Evolutionary conservation across 1,140 invertebrate genomes (phyloP), one percentile per base, ranked within the genome.

Genomic region (Metopolophium dirhodum): DNA sequence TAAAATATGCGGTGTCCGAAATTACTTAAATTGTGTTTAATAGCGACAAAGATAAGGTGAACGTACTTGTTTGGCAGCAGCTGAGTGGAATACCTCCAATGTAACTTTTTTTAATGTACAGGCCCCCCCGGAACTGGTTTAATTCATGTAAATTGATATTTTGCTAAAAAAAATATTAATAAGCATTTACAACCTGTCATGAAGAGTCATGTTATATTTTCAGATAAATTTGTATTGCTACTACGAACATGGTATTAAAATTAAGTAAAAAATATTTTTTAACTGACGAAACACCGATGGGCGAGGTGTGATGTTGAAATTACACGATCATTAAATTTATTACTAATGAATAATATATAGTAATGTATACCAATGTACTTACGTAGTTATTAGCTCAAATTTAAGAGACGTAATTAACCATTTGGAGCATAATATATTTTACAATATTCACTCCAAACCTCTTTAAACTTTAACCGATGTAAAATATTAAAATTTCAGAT

Each of bases 71-170:
- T 88, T 88, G 49, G 87, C 87, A 88, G n/a, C 49, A 51, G n/a
- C 45, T 54, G 2, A n/a, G 87, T 37, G 8, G 23, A 88, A 88
- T 88, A 49, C n/a, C n/a, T 88, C 45, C 86, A 87, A 87, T 47
- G 47, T 51, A 51, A 35, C 47, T 35, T 88, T 88, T 51, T 88
- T 7, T 54, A 51, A 88, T 88, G n/a, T 54, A 6, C 87, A 88
- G 47, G n/a, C n/a, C 87, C 45, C 45, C 14, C 47, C n/a, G 49
- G 20, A 51, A 88, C n/a, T 88, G n/a, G 49, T 88, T 51, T 88
- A 88, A 88, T 88, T 88, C n/a, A 88, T 88, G 87, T 18, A 88
- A 88, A 88, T 88, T 51, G 47, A 88, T 88, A 88, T 88, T 51
- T 88, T 22, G n/a, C 20, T 88, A 51, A 51, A 88, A 51, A 51